Evolutionary conservation across 2,888 invertebrate genomes (phyloP).

Genomic region (Drosophila paramelanica): DNA sequence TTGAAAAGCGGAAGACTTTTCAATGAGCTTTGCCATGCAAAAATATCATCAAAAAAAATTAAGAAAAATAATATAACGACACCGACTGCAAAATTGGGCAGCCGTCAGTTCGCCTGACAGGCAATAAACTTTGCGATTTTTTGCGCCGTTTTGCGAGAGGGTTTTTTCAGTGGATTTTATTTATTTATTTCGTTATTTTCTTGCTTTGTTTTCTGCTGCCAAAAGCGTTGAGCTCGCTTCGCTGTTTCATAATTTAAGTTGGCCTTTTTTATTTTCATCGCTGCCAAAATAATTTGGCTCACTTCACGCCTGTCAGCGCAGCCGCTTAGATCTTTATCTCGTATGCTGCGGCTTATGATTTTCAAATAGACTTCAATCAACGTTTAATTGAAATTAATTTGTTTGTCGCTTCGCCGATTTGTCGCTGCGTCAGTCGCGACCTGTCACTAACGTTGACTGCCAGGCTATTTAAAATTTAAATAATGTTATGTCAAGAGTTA

Average conservation of each 20-base stretch:
- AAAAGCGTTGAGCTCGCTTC: slow-evolving; percentile 43
- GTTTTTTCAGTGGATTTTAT: slow-evolving; percentile 2
- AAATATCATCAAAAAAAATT: slow-evolving; percentile 5
- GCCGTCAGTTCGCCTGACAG: slow-evolving; percentile 73
- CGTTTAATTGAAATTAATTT: slow-evolving; percentile 58
- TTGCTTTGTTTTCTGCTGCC: slow-evolving; percentile 32
- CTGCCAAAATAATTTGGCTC: slow-evolving; percentile 41
- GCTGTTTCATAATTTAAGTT: slow-evolving; percentile 27
- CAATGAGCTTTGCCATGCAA: slow-evolving; percentile 54
- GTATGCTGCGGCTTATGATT: slow-evolving; percentile 28
- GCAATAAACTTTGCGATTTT: slow-evolving; percentile 66
- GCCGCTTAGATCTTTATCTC: slow-evolving; percentile 44
- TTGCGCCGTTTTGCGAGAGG: slow-evolving; percentile 26
- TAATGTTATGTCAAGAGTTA: slow-evolving; percentile 10
- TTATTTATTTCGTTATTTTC: slow-evolving; percentile 2
- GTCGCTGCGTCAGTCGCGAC: slow-evolving; percentile 1
- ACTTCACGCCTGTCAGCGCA: slow-evolving; percentile 67
- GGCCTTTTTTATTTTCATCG: slow-evolving; percentile 10
- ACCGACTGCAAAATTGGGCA: slow-evolving; percentile 60
- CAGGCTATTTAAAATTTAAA: slow-evolving; percentile 13
- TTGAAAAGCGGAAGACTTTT: slow-evolving; percentile 67
- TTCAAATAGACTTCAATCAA: slow-evolving; percentile 55
- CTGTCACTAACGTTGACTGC: slow-evolving; percentile 13
- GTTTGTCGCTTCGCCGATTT: slow-evolving; percentile 15
- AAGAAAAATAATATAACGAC: slow-evolving; percentile 16